Percentiles rank a stretch among this genome's conserved stretches.
These are phyloP conservation scores for Lepetodrilus schrolli DNA, from an alignment of 2,888 invertebrate species.

Conservation along the genomic window DNA sequence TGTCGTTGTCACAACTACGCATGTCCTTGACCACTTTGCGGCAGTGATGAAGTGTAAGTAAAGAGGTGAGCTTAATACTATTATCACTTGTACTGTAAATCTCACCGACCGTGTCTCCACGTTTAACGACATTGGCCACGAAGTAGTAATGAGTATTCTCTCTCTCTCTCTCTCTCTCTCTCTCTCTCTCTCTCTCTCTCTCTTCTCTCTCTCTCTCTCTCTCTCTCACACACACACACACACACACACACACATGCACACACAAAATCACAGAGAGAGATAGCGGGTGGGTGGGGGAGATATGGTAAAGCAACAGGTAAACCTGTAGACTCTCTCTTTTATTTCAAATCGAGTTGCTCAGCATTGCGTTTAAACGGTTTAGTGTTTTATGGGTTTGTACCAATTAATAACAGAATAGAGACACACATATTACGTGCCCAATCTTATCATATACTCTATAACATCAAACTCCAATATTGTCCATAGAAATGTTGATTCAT, in stretches of 20 bases:
- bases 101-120: neutral
- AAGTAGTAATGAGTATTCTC: too few species aligned
- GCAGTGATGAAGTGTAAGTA: conserved; percentile 16
- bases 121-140: neutral
- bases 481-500: conserved; percentile 6
- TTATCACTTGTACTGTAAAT: conserved; percentile 11
- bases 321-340: too few species aligned
- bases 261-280: too few species aligned
- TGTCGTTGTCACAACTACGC: conserved; percentile 14
- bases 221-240: too few species aligned
- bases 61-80: conserved; percentile 8
- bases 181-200: too few species aligned
- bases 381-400: conserved; percentile 24
- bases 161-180: too few species aligned
- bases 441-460: too few species aligned
- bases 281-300: too few species aligned
- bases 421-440: conserved; percentile 4
- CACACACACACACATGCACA: too few species aligned
- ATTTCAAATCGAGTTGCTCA: neutral
- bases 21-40: conserved; percentile 10
- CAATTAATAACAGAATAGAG: neutral
- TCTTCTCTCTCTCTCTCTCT: too few species aligned
- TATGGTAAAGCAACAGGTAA: neutral
- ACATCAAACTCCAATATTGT: too few species aligned
- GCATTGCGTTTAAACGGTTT: conserved; percentile 8